Conservation (phyloP, 2,797 vertebrate species). For the Sebastes ruberrimus region DNA sequence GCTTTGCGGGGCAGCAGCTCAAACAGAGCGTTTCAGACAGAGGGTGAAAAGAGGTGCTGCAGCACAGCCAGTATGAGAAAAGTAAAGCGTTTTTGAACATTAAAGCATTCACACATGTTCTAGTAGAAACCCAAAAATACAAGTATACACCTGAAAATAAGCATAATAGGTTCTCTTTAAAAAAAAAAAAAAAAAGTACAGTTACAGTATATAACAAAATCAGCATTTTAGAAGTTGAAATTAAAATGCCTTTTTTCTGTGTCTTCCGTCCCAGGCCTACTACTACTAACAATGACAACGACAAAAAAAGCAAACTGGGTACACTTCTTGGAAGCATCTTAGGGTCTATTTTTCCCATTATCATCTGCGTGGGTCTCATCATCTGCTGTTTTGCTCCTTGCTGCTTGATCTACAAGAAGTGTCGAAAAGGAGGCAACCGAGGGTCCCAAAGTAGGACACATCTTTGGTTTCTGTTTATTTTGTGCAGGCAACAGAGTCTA, state of each 20-base stretch:
- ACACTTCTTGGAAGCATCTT: background rate
- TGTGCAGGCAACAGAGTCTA: background rate
- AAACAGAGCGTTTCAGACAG: too few relatives aligned
- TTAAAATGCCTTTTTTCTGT: background rate
- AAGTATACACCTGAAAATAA: too few relatives aligned
- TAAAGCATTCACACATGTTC: too few relatives aligned
- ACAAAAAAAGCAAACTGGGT: fast-evolving
- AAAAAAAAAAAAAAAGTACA: background rate
- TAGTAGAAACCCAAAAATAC: too few relatives aligned
- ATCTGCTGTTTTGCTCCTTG: conserved; percentile 56
- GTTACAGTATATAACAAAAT: background rate
- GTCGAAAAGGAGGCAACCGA: background rate
- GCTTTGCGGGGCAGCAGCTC: too few relatives aligned
- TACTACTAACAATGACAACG: background rate
- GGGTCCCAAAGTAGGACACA: conserved; percentile 12
- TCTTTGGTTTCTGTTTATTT: background rate
- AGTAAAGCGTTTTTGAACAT: background rate
- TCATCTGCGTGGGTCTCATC: conserved; percentile 20
- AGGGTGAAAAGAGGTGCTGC: too few relatives aligned
- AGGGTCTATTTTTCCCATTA: background rate
- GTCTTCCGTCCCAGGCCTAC: background rate
- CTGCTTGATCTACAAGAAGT: conserved; percentile 52
- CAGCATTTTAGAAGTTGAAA: background rate
- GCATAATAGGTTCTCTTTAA: too few relatives aligned
- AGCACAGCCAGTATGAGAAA: background rate